A percentile compares a stretch with the other conserved stretches of the same genome.
phyloP scores from a whole-genome alignment of 2,113 vertebrate species.

The Macrotus californicus region DNA sequence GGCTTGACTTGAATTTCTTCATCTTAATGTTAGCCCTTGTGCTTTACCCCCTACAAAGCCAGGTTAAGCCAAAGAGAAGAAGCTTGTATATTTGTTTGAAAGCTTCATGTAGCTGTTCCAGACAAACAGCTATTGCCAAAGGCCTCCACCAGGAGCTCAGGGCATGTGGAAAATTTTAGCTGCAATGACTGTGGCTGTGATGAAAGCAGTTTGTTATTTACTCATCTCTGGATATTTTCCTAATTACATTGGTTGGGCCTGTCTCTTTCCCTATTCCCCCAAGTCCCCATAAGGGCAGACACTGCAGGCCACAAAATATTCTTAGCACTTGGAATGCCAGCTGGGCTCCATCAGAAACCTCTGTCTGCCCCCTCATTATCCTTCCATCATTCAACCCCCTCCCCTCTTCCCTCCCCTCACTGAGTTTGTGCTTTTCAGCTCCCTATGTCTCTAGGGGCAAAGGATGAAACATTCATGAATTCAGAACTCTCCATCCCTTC shows the following conservation, averaged over 20 bases:
- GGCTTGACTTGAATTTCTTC: slow-evolving; percentile 55
- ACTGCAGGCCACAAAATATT: slow-evolving; percentile 42
- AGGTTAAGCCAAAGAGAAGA: slow-evolving; percentile 45
- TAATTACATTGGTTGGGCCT: slow-evolving; percentile 27
- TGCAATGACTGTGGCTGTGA: slow-evolving; percentile 26
- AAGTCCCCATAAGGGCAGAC: background rate
- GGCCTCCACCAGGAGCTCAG: slow-evolving; percentile 46
- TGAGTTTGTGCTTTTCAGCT: background rate
- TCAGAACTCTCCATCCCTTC: slow-evolving; percentile 23
- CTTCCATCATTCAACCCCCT: background rate
- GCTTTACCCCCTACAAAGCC: slow-evolving; percentile 45
- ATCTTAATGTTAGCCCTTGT: slow-evolving; percentile 50
- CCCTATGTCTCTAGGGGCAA: background rate
- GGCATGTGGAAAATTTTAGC: slow-evolving; percentile 62
- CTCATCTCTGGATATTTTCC: slow-evolving; percentile 59
- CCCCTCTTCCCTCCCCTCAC: background rate
- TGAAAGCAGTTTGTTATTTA: slow-evolving; percentile 52
- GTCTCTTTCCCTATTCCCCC: background rate
- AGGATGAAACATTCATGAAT: slow-evolving; percentile 25
- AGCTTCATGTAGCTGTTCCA: slow-evolving; percentile 58
- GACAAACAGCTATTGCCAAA: slow-evolving; percentile 63
- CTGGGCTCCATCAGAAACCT: slow-evolving; percentile 39
- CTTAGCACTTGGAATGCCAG: slow-evolving; percentile 55
- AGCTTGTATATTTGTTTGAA: slow-evolving; percentile 25
- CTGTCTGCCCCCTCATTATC: slow-evolving; percentile 45